Conservation (phyloP, 2,113 vertebrate genomes). For the Dasyornis broadbenti region DNA sequence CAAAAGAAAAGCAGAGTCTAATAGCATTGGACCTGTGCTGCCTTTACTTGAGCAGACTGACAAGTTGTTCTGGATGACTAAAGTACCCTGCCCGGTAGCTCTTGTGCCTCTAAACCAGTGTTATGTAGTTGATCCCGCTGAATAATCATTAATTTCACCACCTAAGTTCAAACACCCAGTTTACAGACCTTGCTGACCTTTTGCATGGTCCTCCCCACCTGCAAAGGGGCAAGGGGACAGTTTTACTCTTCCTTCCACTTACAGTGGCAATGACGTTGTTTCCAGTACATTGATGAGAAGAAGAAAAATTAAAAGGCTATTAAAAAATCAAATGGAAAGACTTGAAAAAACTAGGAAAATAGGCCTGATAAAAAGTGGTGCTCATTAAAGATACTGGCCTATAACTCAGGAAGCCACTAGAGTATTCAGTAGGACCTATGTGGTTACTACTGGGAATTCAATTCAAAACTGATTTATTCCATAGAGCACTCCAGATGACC, state of each 20-base stretch:
- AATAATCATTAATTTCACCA: neutral
- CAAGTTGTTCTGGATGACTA: neutral
- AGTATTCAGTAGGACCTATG: neutral
- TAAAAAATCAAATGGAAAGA: neutral
- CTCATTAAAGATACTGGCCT: neutral
- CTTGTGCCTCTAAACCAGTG: neutral
- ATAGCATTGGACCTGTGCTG: neutral
- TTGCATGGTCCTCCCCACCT: fast-evolving
- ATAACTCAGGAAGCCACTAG: neutral
- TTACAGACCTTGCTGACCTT: neutral
- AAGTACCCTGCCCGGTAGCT: neutral
- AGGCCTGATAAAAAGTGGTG: neutral
- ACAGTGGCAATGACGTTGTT: neutral
- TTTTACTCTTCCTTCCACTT: too few species aligned
- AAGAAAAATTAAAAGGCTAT: neutral
- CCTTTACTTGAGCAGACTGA: neutral
- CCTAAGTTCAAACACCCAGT: neutral
- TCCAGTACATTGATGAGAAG: neutral
- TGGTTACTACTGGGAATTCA: constrained; percentile 7
- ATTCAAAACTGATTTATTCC: constrained; percentile 48
- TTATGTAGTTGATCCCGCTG: neutral
- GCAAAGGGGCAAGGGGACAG: neutral
- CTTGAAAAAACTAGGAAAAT: neutral
- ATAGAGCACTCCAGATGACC: constrained; percentile 82
- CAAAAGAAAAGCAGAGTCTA: neutral